Base-by-base conservation (phyloP, 2,888 invertebrate species). In the Galerucella nymphaeae region DNA sequence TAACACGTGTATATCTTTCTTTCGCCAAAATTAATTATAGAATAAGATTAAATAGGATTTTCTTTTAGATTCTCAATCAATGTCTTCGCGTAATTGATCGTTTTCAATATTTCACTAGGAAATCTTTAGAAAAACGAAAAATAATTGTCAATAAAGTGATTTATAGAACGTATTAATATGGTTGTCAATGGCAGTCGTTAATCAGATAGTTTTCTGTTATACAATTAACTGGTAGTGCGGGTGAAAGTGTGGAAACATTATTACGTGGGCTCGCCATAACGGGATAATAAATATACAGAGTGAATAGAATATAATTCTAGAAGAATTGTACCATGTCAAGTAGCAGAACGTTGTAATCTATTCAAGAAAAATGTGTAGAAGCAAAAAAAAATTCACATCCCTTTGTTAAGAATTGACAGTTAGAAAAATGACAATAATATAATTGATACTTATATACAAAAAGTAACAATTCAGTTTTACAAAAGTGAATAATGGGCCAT, bases 1-100 rank as follows among this genome's bases (percentile, higher is more conserved):
- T 14, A 48, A 48, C 48, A 48, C 48, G 30, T 30, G n/a, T n/a
- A n/a, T 48, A 48, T 48, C 48, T 48, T 48, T 48, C 48, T 48
- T 14, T n/a, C 5, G 10, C n/a, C 30, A n/a, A 48, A 48, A 48
- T 55, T 55, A 55, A 55, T 55, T 55, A 55, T 23, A 55, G 20
- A 16, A 16, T 55, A 55, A 55, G 18, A 16, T 66, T 41, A 18
- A 57, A 58, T 66, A 45, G 66, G 42, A 42, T 41, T n/a, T 58
- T 45, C 45, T 20, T 66, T n/a, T 20, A 42, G 57, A 66, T 66
- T 66, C 58, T 66, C 66, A 66, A 66, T 57, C 66, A 66, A 20
- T 66, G 66, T 66, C 58, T 45, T 45, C 45, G 23, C 13, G 45
- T 66, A 66, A 66, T 38, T 23, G 58, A 66, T 66, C 41, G 66